phyloP scores from a whole-genome alignment of 2,113 vertebrate species.

The Steatornis caripensis region DNA sequence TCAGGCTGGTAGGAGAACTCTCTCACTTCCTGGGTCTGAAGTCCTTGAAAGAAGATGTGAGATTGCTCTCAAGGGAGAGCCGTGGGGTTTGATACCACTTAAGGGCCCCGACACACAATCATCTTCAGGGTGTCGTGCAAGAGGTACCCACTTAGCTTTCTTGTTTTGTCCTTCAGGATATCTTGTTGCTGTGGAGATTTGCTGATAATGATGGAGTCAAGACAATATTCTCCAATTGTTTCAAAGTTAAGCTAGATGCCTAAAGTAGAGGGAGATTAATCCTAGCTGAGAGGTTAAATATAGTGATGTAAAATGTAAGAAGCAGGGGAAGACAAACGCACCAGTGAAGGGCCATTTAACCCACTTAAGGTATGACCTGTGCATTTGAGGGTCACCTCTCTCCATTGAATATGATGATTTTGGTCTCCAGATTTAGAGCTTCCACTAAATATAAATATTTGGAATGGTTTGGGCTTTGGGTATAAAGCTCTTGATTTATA shows the following conservation, averaged over 20 bases:
- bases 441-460: background rate
- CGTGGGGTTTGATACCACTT: background rate
- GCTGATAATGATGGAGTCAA: background rate
- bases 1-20: background rate
- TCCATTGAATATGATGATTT: background rate
- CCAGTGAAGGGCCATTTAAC: background rate
- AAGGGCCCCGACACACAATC: background rate
- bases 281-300: slow-evolving; percentile 18
- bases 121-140: background rate
- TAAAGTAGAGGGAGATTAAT: slow-evolving; percentile 14
- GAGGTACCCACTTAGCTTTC: background rate
- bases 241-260: background rate
- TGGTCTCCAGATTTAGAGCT: background rate
- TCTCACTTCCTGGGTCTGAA: background rate
- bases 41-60: background rate
- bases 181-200: background rate
- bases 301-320: slow-evolving; percentile 1
- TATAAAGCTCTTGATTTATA: background rate
- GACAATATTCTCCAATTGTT: background rate
- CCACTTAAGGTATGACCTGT: background rate
- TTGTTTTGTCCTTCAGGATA: background rate
- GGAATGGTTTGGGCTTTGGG: background rate
- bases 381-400: background rate
- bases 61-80: background rate
- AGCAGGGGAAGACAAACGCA: background rate